Evolutionary conservation across 2,888 invertebrate species (phyloP).

Genomic region (Magallana nippona): DNA sequence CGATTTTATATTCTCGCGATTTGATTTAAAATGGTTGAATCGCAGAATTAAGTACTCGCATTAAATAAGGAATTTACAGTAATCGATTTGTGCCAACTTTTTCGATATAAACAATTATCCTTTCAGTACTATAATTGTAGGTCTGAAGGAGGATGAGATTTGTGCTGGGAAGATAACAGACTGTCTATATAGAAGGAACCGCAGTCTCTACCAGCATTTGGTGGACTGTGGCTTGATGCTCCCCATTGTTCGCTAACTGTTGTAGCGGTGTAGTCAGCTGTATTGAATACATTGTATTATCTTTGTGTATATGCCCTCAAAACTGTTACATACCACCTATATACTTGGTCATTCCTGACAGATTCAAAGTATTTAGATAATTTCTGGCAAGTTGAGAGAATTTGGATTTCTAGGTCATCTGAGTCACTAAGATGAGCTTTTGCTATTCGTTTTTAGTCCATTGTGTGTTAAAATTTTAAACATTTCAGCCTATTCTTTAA

Average conservation of each 20-base stretch:
- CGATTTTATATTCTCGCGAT: too few species aligned
- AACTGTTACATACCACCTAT: background rate
- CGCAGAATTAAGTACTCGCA: too few species aligned
- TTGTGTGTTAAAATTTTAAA: too few species aligned
- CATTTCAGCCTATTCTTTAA: too few species aligned
- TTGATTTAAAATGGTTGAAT: too few species aligned
- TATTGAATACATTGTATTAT: background rate
- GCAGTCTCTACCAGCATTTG: background rate
- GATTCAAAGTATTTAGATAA: background rate
- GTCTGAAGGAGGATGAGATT: background rate
- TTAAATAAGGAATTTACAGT: too few species aligned
- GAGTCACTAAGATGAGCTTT: too few species aligned
- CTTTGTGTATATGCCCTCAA: background rate
- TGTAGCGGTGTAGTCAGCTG: background rate
- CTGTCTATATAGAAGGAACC: background rate
- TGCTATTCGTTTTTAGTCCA: too few species aligned
- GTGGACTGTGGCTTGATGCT: background rate
- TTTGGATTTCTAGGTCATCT: too few species aligned
- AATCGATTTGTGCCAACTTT: too few species aligned
- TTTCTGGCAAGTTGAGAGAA: background rate
- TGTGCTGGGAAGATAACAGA: slow-evolving; percentile 12
- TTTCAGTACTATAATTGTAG: background rate
- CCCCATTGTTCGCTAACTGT: background rate
- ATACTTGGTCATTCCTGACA: background rate
- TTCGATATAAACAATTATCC: too few species aligned